Evolutionary conservation across 1,140 invertebrate species (phyloP).

Genomic region (Pemphigus obesinymphae): DNA sequence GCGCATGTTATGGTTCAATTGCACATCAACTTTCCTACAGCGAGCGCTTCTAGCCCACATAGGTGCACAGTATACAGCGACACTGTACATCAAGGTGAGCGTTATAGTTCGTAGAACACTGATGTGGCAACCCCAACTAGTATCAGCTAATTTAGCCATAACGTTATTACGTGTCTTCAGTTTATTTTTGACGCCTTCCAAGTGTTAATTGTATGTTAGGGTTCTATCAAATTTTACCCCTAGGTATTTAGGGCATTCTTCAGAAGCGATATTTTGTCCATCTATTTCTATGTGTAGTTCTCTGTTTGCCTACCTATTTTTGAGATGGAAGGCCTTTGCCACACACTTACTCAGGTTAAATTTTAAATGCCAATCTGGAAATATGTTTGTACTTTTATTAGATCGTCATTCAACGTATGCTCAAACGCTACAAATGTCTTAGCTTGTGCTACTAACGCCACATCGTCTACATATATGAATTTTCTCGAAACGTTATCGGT

Average conservation of each 20-base stretch:
- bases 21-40: neutral
- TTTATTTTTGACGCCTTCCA: too few relatives aligned
- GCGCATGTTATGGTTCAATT: neutral
- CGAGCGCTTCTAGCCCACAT: neutral
- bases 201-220: too few relatives aligned
- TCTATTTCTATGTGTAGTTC: neutral
- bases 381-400: neutral
- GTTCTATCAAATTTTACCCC: too few relatives aligned
- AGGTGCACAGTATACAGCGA: too few relatives aligned
- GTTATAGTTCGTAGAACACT: too few relatives aligned
- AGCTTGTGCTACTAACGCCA: neutral
- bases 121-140: too few relatives aligned
- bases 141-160: too few relatives aligned
- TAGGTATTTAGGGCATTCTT: too few relatives aligned
- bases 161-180: too few relatives aligned
- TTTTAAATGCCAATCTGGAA: neutral
- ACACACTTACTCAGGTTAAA: neutral
- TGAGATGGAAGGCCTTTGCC: neutral
- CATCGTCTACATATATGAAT: neutral
- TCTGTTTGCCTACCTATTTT: neutral
- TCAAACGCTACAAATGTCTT: neutral
- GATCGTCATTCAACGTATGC: neutral
- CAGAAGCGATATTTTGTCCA: neutral
- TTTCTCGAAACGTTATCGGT: neutral
- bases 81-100: too few relatives aligned